Evolutionary conservation across 1,140 invertebrate species (phyloP), one percentile per base, ranked within the genome.

Genomic region (Aricia agestis): DNA sequence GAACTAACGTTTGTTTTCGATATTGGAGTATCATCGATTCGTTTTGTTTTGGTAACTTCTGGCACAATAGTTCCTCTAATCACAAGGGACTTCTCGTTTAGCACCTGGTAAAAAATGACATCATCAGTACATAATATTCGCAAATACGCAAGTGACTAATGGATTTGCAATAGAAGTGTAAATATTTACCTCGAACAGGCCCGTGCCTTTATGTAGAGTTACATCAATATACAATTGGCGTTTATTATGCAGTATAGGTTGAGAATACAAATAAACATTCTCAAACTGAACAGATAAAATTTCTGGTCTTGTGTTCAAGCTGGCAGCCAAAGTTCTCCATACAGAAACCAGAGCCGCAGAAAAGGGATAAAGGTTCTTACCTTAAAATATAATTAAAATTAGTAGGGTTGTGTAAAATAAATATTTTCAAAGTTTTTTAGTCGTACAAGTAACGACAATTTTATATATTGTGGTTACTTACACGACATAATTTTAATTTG

Each of bases 261-360:
- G 83, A 1, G 71, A 67, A 7, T 78, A 69, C 9, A 84, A 72
- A 10, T 75, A 65, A 0, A 87, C 69, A 1, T 84, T 72, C 0
- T 69, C 42, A 41, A 85, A 82, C 15, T 81, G 63, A 19, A 87
- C 77, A 0, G 78, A 75, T 4, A 81, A 0, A n/a, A 70, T 61
- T 57, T 77, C 79, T 67, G 73, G 78, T 5, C 63, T 15, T 9
- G 68, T 15, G 1, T 71, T 74, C 0, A 78, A 19, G 1, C 65
- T 65, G 84, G 86, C 86, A 0, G 80, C 80, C 3, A 84, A 71
- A 0, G 83, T 82, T 61, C 86, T 84, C 85, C 85, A 87, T 31
- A 79, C 82, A 2, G 74, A 69, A 18, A 82, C 79, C 5, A 88
- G 68, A 4, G 75, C 72, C 5, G 79, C 80, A 59, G 83, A 68